Evolutionary conservation across 2,797 vertebrate species (phyloP).

Genomic region (Spinibarbus caldwelli): DNA sequence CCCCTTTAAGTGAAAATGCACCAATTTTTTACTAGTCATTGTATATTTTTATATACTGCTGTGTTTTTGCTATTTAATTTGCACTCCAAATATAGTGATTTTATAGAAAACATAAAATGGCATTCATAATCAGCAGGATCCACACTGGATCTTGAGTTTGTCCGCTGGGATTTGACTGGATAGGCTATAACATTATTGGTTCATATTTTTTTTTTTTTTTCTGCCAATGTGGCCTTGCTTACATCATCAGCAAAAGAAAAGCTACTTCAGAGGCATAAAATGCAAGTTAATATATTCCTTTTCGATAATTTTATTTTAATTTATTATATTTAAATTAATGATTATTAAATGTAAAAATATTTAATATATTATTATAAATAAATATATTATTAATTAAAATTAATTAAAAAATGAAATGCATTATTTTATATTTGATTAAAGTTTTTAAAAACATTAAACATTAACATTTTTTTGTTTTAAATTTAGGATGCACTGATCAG

Average conservation of each 20-base stretch:
- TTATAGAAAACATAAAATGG: neutral
- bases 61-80: neutral
- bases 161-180: neutral
- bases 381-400: neutral
- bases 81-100: neutral
- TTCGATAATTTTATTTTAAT: neutral
- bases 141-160: neutral
- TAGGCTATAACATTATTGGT: too few relatives aligned
- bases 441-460: neutral
- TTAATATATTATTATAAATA: neutral
- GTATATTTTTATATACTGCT: neutral
- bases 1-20: neutral
- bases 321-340: neutral
- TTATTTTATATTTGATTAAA: neutral
- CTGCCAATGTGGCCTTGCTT: neutral
- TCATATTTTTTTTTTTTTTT: neutral
- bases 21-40: neutral
- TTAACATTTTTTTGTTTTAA: neutral
- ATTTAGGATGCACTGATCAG: neutral
- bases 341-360: neutral
- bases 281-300: too few relatives aligned
- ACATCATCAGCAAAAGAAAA: neutral
- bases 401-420: neutral
- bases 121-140: neutral
- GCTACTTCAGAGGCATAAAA: neutral